Conservation (phyloP, 2,888 invertebrate genomes). For the Oligia fasciuncula region DNA sequence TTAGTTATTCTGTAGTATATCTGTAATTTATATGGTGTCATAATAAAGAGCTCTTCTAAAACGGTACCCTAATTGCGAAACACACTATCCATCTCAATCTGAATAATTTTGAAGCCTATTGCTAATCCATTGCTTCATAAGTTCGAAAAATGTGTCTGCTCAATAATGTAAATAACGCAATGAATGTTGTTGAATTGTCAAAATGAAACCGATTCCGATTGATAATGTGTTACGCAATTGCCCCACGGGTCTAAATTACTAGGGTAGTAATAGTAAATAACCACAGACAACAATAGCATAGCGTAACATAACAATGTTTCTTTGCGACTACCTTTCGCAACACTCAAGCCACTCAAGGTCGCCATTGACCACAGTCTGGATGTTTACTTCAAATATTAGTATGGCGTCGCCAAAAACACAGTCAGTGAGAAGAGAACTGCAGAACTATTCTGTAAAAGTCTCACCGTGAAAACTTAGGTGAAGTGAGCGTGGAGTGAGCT, state of each 20-base stretch:
- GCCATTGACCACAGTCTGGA: constrained; percentile 25
- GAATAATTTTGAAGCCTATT: no score
- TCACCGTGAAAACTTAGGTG: background rate
- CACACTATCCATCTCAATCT: no score
- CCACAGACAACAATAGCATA: constrained; percentile 34
- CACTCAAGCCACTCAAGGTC: constrained; percentile 40
- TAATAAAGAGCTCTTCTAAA: no score
- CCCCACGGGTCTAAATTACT: background rate
- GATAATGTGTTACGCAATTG: no score
- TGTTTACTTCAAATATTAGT: constrained; percentile 55
- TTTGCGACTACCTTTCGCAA: constrained; percentile 36
- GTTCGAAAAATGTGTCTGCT: no score
- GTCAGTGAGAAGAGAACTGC: background rate
- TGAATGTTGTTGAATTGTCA: no score
- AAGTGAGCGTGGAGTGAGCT: background rate
- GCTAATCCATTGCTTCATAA: no score
- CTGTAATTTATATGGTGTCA: no score
- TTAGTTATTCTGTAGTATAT: no score
- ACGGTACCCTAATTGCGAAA: no score
- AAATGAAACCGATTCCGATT: no score
- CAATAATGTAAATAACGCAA: no score
- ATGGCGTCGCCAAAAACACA: constrained; percentile 24
- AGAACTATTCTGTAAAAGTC: background rate
- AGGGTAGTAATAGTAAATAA: background rate
- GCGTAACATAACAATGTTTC: constrained; percentile 47